Evolutionary conservation across 2,113 vertebrate species (phyloP).

Genomic region (Leptodactylus fuscus): DNA sequence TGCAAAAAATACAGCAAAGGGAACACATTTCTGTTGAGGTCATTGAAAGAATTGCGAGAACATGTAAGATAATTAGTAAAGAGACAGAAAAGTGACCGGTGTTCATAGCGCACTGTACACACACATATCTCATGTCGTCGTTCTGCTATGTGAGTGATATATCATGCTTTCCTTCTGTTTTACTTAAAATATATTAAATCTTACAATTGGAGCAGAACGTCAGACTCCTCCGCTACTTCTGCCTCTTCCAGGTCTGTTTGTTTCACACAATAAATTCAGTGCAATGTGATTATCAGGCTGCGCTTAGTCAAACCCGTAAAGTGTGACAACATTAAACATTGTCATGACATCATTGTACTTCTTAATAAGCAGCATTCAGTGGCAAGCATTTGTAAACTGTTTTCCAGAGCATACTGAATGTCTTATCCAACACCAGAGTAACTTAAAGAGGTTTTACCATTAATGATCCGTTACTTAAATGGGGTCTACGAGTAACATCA

Average conservation of each 20-base stretch:
- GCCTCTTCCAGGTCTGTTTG: background rate
- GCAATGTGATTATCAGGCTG: slow-evolving; percentile 27
- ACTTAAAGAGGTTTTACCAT: too few relatives aligned
- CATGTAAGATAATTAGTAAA: background rate
- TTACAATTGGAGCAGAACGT: background rate
- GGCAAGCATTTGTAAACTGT: background rate
- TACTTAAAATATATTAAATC: background rate
- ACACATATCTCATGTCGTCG: background rate
- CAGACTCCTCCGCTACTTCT: background rate
- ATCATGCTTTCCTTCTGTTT: too few relatives aligned
- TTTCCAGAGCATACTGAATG: too few relatives aligned
- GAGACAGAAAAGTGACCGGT: background rate
- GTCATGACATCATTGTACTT: slow-evolving; percentile 35
- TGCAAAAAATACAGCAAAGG: background rate
- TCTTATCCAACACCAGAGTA: too few relatives aligned
- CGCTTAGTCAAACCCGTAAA: background rate
- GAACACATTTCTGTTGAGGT: slow-evolving; percentile 7
- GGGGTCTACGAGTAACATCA: too few relatives aligned
- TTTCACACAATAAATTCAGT: slow-evolving; percentile 30
- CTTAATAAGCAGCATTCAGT: background rate
- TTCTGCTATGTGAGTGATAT: background rate
- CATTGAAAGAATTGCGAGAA: background rate
- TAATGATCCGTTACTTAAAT: too few relatives aligned
- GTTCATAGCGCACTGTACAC: background rate
- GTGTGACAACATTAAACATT: slow-evolving; percentile 37